phyloP scores from a whole-genome alignment of 1,140 invertebrate genomes.

The Aradophagus sp. region DNA sequence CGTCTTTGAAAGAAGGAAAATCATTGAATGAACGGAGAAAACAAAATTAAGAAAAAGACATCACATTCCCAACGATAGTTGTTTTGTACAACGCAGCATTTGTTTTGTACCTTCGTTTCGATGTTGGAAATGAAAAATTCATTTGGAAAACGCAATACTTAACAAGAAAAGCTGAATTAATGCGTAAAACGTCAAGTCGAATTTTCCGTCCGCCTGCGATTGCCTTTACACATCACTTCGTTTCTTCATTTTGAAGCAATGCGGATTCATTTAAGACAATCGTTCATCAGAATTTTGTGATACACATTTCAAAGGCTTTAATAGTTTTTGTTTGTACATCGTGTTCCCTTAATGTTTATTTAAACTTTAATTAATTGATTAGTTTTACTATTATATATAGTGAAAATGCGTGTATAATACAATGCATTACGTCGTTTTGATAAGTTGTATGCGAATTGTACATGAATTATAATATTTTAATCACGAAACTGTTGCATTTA shows the following conservation, averaged over 20 bases:
- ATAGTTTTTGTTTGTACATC: slow-evolving; percentile 33
- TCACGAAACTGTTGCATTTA: slow-evolving; percentile 52
- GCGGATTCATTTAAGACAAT: slow-evolving; percentile 19
- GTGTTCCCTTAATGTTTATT: slow-evolving; percentile 24
- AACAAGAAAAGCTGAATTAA: slow-evolving; percentile 5
- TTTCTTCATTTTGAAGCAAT: slow-evolving; percentile 10
- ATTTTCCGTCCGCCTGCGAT: slow-evolving; percentile 41
- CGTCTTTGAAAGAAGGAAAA: too few species aligned
- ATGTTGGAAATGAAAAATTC: slow-evolving; percentile 1
- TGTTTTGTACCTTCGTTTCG: slow-evolving; percentile 27
- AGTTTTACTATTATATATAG: slow-evolving; percentile 13
- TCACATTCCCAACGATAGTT: slow-evolving; percentile 34
- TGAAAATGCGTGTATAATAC: slow-evolving; percentile 29
- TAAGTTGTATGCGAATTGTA: slow-evolving; percentile 41
- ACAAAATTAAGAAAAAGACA: too few species aligned
- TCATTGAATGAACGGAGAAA: too few species aligned
- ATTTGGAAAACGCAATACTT: slow-evolving; percentile 6
- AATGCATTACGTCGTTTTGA: slow-evolving; percentile 41
- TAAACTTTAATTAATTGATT: slow-evolving; percentile 10
- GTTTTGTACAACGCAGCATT: slow-evolving; percentile 24
- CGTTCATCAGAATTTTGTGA: slow-evolving; percentile 30
- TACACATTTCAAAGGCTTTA: slow-evolving; percentile 33
- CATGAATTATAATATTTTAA: slow-evolving; percentile 38
- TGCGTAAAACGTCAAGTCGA: slow-evolving; percentile 26
- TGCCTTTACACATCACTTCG: slow-evolving; percentile 25